These are phyloP conservation scores for Aphelocoma californica DNA, from an alignment of 2,797 vertebrate genomes.

Conservation along the genomic window DNA sequence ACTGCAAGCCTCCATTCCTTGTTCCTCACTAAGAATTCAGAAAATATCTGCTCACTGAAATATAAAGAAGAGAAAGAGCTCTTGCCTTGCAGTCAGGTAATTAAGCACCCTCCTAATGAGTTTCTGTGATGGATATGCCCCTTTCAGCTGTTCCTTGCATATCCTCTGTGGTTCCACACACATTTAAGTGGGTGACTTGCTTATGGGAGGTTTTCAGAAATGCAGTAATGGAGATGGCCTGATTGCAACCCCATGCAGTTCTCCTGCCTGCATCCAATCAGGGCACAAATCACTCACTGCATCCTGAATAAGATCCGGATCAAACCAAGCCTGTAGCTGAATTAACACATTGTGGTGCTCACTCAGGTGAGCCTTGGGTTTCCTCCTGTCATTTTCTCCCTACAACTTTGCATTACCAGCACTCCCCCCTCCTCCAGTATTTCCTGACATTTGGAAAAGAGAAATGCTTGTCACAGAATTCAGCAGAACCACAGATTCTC, in stretches of 20 bases:
- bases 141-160: not conserved
- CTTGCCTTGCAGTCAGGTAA: not conserved
- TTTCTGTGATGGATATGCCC: not conserved
- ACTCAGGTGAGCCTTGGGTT: not conserved
- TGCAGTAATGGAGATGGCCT: not conserved
- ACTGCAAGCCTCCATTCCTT: not conserved
- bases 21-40: not conserved
- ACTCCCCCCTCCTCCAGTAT: too few species aligned
- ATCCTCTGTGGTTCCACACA: too few species aligned
- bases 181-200: not conserved
- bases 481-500: not conserved
- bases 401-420: not conserved
- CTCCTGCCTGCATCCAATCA: not conserved
- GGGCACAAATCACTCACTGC: not conserved
- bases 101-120: not conserved
- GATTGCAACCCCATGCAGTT: fast-evolving
- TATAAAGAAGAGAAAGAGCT: not conserved
- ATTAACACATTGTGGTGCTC: not conserved
- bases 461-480: not conserved
- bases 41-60: not conserved
- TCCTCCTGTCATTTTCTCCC: not conserved
- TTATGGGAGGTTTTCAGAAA: not conserved
- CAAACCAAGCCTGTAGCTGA: not conserved
- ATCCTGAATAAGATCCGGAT: fast-evolving
- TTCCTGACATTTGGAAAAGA: not conserved